Evolutionary conservation across 92 coral and sea anemone species (phyloP).

Genomic region (Blastomussa wellsi): DNA sequence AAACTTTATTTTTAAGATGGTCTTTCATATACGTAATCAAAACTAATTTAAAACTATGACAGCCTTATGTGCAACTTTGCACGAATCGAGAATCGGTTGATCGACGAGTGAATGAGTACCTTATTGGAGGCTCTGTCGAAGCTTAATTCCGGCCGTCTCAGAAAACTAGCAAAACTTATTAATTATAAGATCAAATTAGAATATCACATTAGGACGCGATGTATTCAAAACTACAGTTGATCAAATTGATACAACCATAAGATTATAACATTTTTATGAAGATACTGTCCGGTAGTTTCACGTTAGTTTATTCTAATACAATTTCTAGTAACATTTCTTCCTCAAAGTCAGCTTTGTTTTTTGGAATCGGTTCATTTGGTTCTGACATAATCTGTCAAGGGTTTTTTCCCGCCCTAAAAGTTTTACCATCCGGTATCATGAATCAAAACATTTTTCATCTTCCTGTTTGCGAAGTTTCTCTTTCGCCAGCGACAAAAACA

Average conservation of each 20-base stretch:
- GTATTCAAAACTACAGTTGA: not conserved
- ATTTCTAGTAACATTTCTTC: not conserved
- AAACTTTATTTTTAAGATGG: not conserved
- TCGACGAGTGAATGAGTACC: not conserved
- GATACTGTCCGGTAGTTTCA: not conserved
- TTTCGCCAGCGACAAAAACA: slow-evolving; percentile 18
- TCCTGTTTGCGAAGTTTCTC: slow-evolving; percentile 4
- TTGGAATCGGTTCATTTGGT: not conserved
- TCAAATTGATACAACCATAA: not conserved
- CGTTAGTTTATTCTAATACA: not conserved
- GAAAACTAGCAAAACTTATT: not conserved
- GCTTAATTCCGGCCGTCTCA: not conserved
- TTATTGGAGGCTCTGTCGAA: not conserved
- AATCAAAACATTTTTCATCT: not conserved
- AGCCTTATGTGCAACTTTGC: not conserved
- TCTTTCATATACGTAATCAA: not conserved
- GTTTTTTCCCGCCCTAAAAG: not conserved
- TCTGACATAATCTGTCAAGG: slow-evolving; percentile 10
- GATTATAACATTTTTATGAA: too few relatives aligned
- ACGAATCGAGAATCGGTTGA: not conserved
- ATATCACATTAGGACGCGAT: not conserved
- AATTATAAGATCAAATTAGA: not conserved
- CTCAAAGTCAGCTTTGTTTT: not conserved
- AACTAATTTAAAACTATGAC: not conserved
- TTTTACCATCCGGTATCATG: slow-evolving; percentile 4